A percentile compares a stretch with the other conserved stretches of the same genome.
phyloP scores from a whole-genome alignment of 1,140 invertebrate genomes.

The Cyclina sinensis region DNA sequence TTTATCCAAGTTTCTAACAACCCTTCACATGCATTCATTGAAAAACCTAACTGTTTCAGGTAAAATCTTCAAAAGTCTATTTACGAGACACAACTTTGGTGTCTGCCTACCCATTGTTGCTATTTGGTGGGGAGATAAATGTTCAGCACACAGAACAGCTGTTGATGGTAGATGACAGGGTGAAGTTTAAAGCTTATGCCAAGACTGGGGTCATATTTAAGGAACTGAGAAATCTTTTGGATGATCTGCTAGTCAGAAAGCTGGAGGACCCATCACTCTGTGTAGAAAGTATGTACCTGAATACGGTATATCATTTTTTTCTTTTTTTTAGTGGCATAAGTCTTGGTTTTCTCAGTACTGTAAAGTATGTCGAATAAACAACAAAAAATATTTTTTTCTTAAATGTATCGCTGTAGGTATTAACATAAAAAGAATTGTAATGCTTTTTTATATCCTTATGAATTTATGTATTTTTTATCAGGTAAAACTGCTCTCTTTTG shows the following conservation, averaged over 20 bases:
- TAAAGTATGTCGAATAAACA: too few relatives aligned
- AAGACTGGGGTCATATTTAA: constrained; percentile 84
- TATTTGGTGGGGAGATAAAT: constrained; percentile 90
- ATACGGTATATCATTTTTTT: too few relatives aligned
- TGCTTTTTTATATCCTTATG: too few relatives aligned
- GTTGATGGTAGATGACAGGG: constrained; percentile 91
- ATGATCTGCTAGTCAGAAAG: constrained; percentile 80
- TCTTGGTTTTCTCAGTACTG: too few relatives aligned
- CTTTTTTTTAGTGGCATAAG: too few relatives aligned
- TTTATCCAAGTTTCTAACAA: too few relatives aligned
- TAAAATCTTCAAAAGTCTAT: constrained; percentile 88
- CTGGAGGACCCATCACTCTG: constrained; percentile 77
- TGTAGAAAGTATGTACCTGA: constrained; percentile 70
- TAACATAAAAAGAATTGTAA: too few relatives aligned
- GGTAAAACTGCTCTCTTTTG: too few relatives aligned
- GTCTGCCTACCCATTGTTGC: constrained; percentile 91
- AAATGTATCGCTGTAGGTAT: too few relatives aligned
- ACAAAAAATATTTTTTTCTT: too few relatives aligned
- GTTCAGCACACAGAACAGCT: constrained; percentile 82
- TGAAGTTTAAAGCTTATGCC: constrained; percentile 90
- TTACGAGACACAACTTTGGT: constrained; percentile 94
- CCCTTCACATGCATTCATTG: too few relatives aligned
- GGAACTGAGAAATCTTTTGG: constrained; percentile 79
- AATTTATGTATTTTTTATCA: too few relatives aligned
- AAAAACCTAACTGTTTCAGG: constrained; percentile 70